These are phyloP conservation scores for Onychomys arenicola DNA, from an alignment of 2,797 vertebrate species.

Conservation along the genomic window DNA sequence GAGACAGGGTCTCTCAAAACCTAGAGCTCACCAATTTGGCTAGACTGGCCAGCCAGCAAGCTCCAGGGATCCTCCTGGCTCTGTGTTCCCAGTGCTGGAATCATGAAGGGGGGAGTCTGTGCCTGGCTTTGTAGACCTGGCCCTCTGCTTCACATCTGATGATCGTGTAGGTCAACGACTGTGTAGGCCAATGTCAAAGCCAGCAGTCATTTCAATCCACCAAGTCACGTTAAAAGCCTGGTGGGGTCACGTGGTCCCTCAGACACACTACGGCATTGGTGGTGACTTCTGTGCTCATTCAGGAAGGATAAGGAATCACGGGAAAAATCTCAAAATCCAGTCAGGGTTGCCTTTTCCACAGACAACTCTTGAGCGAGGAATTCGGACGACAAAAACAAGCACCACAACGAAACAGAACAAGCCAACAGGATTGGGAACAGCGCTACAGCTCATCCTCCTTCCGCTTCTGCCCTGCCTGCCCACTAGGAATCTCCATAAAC, in stretches of 20 bases:
- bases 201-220: neutral
- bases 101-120: neutral
- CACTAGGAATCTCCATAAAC: conserved; percentile 47
- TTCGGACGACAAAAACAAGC: conserved; percentile 8
- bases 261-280: neutral
- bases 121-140: neutral
- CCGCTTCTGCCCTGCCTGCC: conserved; percentile 25
- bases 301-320: conserved; percentile 24
- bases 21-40: neutral
- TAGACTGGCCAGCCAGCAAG: neutral
- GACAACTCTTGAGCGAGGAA: neutral
- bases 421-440: conserved; percentile 17
- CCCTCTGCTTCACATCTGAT: neutral
- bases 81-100: neutral
- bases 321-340: conserved; percentile 52
- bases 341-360: neutral
- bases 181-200: neutral
- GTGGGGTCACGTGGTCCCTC: neutral
- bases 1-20: neutral
- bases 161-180: neutral
- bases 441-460: neutral
- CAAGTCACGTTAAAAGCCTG: neutral
- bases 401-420: neutral
- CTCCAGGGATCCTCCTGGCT: neutral
- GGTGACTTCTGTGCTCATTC: neutral